Base-by-base conservation (phyloP, 2,113 vertebrate species). In the Gymnarchus niloticus region DNA sequence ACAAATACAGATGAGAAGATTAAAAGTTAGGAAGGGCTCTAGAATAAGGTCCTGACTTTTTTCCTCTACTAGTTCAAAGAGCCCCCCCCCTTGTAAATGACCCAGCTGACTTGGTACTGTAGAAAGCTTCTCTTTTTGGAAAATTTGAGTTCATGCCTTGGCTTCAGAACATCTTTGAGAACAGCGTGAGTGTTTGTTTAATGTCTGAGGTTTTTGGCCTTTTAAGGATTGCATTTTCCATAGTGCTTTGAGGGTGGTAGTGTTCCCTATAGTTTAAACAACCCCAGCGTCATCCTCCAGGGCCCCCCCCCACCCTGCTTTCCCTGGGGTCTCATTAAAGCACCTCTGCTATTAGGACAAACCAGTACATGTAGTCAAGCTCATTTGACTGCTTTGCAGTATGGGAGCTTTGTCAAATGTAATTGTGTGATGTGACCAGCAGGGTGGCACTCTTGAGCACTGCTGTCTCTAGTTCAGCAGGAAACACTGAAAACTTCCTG, bases 121-220 rank as follows among this genome's bases (percentile, higher is more conserved):
- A 21, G 52, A 46, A 61, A 46, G 6, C 8, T 41, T 23, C 2
- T 57, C 84, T 49, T 23, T 77, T 17, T 25, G 92, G 92, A 92
- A 93, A 90, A 89, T 54, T 37, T 76, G 88, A 90, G 89, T 92
- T 92, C 90, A 89, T 90, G 85, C 86, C 46, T 83, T 46, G 61
- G 78, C 87, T 83, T 48, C 83, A 86, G 85, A 85, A 25, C 77
- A 85, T 87, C 77, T 88, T 90, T 90, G 84, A 91, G 86, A 84
- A 56, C 21, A 33, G 82, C 0, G 25, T 83, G 57, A 37, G 87
- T 46, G 73, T 87, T 91, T 46, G 54, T 83, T 87, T 56, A 57
- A 86, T 61, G 49, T 51, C 25, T 52, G 80, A 54, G 49, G 51
- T 44, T 23, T 80, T 59, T 3, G 19, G 41, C 46, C 14, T 48